A percentile compares a stretch with the other conserved stretches of the same genome.
Evolutionary conservation across 2,113 vertebrate species (phyloP).

Genomic region (Epinephelus cyanopodus): DNA sequence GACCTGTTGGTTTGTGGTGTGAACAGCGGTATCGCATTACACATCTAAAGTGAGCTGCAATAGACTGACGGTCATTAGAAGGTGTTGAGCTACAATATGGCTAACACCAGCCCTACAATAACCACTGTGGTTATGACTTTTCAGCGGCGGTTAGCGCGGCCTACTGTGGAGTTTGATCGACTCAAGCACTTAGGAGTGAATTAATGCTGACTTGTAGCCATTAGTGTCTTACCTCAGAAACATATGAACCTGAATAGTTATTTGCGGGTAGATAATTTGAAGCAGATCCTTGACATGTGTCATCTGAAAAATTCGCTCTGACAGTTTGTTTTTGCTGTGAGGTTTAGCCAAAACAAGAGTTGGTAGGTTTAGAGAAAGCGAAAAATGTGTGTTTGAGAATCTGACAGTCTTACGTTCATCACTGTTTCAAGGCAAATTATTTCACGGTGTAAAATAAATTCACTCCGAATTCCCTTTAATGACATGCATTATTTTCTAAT

Average conservation of each 20-base stretch:
- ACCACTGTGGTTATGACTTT: conserved; percentile 67
- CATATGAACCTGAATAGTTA: conserved; percentile 24
- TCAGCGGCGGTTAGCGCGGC: conserved; percentile 54
- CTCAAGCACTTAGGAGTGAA: conserved; percentile 35
- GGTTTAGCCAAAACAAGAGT: neutral
- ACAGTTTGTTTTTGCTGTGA: conserved; percentile 21
- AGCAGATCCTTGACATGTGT: conserved; percentile 35
- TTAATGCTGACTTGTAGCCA: conserved; percentile 49
- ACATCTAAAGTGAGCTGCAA: conserved; percentile 45
- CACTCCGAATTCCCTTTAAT: neutral
- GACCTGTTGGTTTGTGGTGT: conserved; percentile 70
- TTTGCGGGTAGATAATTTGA: conserved; percentile 39
- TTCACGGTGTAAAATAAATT: neutral
- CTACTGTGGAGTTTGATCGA: conserved; percentile 45
- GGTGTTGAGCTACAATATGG: conserved; percentile 69
- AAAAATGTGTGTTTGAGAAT: conserved; percentile 1
- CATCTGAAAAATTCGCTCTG: conserved; percentile 1
- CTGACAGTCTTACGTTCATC: neutral
- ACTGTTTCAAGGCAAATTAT: neutral
- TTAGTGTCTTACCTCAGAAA: conserved; percentile 34
- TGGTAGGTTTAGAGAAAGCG: neutral
- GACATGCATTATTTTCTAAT: neutral
- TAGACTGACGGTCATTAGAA: conserved; percentile 54
- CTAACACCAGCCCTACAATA: conserved; percentile 57
- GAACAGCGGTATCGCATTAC: conserved; percentile 62